Conservation (phyloP, 2,797 vertebrate genomes). For the Coregonus ussuriensis region DNA sequence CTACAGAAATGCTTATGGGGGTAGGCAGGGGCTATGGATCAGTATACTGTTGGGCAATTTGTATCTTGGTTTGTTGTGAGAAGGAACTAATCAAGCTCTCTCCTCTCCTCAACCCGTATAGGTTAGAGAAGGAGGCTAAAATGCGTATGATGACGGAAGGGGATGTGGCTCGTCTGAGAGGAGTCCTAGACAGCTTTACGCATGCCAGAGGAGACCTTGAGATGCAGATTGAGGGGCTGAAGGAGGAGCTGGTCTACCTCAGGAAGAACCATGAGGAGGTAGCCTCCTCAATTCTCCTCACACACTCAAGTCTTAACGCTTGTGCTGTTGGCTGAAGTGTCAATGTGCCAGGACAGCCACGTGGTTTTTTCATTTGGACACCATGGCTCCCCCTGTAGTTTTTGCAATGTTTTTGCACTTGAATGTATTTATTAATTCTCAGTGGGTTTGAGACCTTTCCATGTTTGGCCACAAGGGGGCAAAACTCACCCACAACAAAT, state of each 20-base stretch:
- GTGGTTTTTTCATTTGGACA: background rate
- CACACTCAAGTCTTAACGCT: background rate
- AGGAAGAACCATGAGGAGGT: constrained; percentile 78
- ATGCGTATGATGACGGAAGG: constrained; percentile 56
- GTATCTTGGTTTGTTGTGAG: background rate
- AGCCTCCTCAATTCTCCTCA: background rate
- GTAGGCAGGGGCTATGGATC: background rate
- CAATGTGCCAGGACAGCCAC: background rate
- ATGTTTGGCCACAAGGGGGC: background rate
- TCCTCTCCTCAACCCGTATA: constrained; percentile 37
- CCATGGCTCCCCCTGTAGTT: too few relatives aligned
- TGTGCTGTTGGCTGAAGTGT: too few relatives aligned
- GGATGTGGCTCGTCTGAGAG: constrained; percentile 62
- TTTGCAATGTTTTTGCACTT: background rate
- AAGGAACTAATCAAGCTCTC: background rate
- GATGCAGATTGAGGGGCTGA: constrained; percentile 62
- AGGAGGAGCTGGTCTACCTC: constrained; percentile 68
- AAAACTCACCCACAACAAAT: background rate
- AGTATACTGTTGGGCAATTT: background rate
- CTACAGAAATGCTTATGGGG: background rate
- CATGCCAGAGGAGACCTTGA: constrained; percentile 66
- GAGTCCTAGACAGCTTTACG: constrained; percentile 63
- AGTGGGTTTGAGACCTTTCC: background rate
- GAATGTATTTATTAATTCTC: background rate
- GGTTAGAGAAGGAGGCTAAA: constrained; percentile 73